A percentile compares a stretch with the other conserved stretches of the same genome.
Conservation (phyloP, 1,140 invertebrate genomes). For the Geopemphigus sp. region DNA sequence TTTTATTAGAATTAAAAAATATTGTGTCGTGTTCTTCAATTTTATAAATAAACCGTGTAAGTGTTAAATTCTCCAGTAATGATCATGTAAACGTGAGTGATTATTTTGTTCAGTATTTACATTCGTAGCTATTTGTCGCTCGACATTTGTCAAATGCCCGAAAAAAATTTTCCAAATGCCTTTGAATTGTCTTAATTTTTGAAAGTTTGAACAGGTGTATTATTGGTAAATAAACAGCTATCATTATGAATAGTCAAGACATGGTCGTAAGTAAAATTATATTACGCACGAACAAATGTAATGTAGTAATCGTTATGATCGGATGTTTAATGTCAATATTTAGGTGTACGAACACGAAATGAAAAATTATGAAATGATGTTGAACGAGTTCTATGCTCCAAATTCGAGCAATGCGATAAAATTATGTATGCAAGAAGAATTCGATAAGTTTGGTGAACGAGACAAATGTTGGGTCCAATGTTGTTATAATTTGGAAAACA, state of each 20-base stretch:
- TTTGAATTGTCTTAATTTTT: background rate
- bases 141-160: background rate
- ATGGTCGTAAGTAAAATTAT: constrained; percentile 14
- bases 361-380: constrained; percentile 43
- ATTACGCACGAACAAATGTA: background rate
- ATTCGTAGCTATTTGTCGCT: background rate
- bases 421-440: constrained; percentile 10
- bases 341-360: constrained; percentile 38
- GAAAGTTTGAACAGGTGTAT: background rate
- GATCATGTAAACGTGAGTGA: background rate
- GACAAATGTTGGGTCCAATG: constrained; percentile 46
- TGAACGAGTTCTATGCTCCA: constrained; percentile 24
- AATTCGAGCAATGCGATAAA: constrained; percentile 16
- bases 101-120: background rate
- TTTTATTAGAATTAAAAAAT: constrained; percentile 21
- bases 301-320: too few species aligned
- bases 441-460: constrained; percentile 41
- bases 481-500: constrained; percentile 40
- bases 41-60: background rate
- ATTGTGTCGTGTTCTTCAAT: background rate
- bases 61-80: background rate
- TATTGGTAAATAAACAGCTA: background rate
- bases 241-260: constrained; percentile 21
- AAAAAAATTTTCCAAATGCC: background rate
- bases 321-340: background rate